These are phyloP conservation scores for Drosophila bipectinata DNA, from an alignment of 1,140 invertebrate species.

Conservation along the genomic window DNA sequence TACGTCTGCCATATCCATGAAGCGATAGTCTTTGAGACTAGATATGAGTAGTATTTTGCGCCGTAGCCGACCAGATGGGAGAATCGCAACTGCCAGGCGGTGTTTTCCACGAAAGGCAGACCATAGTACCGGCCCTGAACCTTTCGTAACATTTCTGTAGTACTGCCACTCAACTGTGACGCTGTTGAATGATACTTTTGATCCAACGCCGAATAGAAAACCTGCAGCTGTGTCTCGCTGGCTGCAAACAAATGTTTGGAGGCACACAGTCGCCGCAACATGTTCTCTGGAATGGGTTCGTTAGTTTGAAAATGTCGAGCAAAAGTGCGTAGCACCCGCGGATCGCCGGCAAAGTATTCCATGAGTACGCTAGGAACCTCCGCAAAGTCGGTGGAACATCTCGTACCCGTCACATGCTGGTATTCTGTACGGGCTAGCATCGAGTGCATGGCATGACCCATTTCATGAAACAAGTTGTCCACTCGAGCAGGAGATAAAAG, in stretches of 20 bases:
- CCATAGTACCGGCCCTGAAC: conserved; percentile 94
- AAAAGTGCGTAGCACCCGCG: conserved; percentile 93
- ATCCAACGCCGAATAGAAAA: conserved; percentile 94
- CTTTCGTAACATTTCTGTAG: conserved; percentile 91
- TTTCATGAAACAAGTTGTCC: conserved; percentile 99
- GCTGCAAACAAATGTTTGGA: conserved; percentile 94
- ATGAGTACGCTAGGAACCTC: conserved; percentile 99
- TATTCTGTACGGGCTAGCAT: conserved; percentile 98
- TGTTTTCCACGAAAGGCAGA: conserved; percentile 93
- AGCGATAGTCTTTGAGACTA: conserved; percentile 96
- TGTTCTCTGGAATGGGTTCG: conserved; percentile 91
- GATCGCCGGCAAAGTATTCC: conserved; percentile 98
- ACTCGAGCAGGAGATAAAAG: conserved; percentile 93
- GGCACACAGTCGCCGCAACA: conserved; percentile 91
- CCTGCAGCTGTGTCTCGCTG: conserved; percentile 95
- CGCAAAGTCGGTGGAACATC: conserved; percentile 98
- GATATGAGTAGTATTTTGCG: conserved; percentile 98
- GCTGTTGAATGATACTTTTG: conserved; percentile 93
- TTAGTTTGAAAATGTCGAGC: conserved; percentile 96
- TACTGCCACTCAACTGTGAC: conserved; percentile 84
- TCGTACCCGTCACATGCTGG: conserved; percentile 98
- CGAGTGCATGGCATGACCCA: conserved; percentile 99
- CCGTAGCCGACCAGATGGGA: conserved; percentile 99
- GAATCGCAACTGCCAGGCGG: conserved; percentile 98
- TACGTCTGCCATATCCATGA: conserved; percentile 96